Evolutionary conservation across 2,797 vertebrate species (phyloP).

Genomic region (Gobionotothen gibberifrons): DNA sequence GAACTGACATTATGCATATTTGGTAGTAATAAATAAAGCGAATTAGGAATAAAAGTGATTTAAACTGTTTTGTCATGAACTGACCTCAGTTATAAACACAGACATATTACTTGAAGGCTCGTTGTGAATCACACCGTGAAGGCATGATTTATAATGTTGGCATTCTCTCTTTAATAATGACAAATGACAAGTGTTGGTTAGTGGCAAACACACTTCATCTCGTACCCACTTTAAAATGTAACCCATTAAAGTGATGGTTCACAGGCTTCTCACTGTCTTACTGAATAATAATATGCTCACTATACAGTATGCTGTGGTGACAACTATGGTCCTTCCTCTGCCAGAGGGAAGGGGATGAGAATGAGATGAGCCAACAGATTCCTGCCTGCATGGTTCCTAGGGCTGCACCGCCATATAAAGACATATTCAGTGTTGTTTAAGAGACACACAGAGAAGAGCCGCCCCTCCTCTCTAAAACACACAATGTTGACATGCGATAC

Average conservation of each 20-base stretch:
- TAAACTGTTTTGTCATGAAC: slow-evolving; percentile 12
- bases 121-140: slow-evolving; percentile 5
- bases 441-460: slow-evolving; percentile 26
- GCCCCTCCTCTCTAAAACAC: slow-evolving; percentile 18
- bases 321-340: slow-evolving; percentile 56
- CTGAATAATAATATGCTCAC: slow-evolving; percentile 40
- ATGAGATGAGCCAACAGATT: slow-evolving; percentile 64
- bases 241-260: slow-evolving; percentile 34
- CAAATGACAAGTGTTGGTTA: slow-evolving; percentile 29
- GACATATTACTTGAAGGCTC: not conserved
- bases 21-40: slow-evolving; percentile 11
- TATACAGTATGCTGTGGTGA: slow-evolving; percentile 53
- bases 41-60: slow-evolving; percentile 26
- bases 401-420: slow-evolving; percentile 66
- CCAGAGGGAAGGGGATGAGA: slow-evolving; percentile 60
- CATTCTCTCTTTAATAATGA: slow-evolving; percentile 33
- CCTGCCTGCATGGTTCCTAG: slow-evolving; percentile 35
- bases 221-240: slow-evolving; percentile 24
- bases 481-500: slow-evolving; percentile 24
- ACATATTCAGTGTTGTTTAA: slow-evolving; percentile 49
- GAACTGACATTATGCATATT: slow-evolving; percentile 31
- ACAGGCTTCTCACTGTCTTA: slow-evolving; percentile 37
- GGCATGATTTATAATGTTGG: slow-evolving; percentile 14
- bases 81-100: not conserved
- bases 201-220: slow-evolving; percentile 37